Evolutionary conservation across 2,113 vertebrate species (phyloP).

Genomic region (Muscicapa adusta): DNA sequence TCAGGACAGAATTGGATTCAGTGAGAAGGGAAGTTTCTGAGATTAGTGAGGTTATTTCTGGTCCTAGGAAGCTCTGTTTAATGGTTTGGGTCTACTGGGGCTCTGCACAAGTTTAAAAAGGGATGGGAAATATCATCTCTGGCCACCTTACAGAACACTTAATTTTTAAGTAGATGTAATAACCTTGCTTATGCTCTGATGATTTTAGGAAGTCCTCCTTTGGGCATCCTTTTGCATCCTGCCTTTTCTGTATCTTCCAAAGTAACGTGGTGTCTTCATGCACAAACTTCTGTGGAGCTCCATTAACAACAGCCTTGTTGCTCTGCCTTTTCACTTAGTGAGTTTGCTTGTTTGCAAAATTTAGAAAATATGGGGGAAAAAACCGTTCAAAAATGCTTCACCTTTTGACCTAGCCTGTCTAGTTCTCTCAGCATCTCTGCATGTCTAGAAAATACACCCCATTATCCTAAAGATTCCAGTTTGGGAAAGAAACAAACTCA

Average conservation of each 20-base stretch:
- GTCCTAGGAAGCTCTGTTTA: neutral
- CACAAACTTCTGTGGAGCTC: neutral
- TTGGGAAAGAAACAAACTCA: neutral
- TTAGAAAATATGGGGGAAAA: fast-evolving
- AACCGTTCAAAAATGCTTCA: neutral
- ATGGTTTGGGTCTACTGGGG: neutral
- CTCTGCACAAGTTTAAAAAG: neutral
- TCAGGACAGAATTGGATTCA: neutral
- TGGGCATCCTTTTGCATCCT: neutral
- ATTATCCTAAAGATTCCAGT: neutral
- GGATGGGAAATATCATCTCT: neutral
- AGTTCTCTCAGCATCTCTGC: neutral
- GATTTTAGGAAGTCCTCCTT: slow-evolving; percentile 7
- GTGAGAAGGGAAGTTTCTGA: neutral
- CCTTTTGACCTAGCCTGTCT: neutral
- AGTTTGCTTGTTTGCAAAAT: neutral
- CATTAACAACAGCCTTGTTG: neutral
- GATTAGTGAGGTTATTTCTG: neutral
- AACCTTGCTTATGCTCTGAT: slow-evolving; percentile 7
- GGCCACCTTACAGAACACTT: slow-evolving; percentile 23
- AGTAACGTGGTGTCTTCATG: neutral
- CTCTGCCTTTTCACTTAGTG: neutral
- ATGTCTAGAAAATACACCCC: neutral
- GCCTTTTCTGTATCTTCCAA: neutral
- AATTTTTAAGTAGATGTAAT: slow-evolving; percentile 22